phyloP scores from a whole-genome alignment of 2,797 vertebrate species.

The Myotis pilosus region DNA sequence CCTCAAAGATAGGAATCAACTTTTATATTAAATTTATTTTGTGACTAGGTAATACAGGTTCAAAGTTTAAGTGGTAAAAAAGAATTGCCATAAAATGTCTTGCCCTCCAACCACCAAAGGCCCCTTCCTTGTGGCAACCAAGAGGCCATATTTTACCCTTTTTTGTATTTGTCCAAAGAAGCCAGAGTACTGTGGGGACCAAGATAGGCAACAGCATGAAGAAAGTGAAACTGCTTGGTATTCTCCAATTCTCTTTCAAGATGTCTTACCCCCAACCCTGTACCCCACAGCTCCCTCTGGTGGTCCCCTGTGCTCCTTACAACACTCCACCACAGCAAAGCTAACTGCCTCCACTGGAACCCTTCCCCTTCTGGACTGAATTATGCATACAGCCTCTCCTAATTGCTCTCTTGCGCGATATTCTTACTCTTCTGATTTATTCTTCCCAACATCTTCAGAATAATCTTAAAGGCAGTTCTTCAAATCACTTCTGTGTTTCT shows the following conservation, averaged over 20 bases:
- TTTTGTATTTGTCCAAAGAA: neutral
- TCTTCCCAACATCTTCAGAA: neutral
- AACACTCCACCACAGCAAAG: neutral
- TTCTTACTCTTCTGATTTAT: conserved; percentile 5
- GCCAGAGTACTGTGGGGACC: neutral
- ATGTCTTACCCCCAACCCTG: neutral
- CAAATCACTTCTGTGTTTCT: conserved; percentile 16
- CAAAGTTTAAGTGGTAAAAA: neutral
- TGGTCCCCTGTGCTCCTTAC: neutral
- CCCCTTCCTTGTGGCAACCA: neutral
- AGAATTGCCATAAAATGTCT: neutral
- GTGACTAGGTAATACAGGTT: neutral
- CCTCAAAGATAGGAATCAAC: neutral
- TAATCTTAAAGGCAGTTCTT: neutral
- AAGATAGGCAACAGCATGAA: neutral
- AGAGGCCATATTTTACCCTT: neutral
- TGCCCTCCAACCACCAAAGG: neutral
- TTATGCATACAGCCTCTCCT: neutral
- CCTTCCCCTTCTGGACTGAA: neutral
- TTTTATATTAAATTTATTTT: conserved; percentile 12
- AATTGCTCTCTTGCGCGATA: neutral
- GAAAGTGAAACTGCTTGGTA: neutral
- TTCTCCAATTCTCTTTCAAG: neutral
- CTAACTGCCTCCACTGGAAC: neutral
- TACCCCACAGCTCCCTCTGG: neutral